A percentile compares a stretch with the other conserved stretches of the same genome.
Evolutionary conservation across 2,888 invertebrate species (phyloP).

Genomic region (Tachina fera): DNA sequence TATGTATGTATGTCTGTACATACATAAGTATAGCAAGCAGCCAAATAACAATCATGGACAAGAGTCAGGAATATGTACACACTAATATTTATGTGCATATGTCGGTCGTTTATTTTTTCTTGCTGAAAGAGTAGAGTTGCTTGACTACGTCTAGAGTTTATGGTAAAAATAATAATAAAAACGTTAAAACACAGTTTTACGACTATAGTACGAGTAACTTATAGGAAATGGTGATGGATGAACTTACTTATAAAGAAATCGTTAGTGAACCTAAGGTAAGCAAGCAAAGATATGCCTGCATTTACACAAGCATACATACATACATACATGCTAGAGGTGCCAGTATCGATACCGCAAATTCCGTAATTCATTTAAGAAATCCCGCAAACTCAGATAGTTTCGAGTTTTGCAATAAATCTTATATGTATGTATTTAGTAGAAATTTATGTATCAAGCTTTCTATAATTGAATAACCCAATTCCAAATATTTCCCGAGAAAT

Average conservation of each 20-base stretch:
- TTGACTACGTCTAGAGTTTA: slow-evolving; percentile 61
- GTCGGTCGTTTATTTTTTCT: background rate
- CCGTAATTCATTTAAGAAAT: no score
- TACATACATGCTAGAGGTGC: background rate
- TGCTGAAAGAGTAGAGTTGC: slow-evolving; percentile 22
- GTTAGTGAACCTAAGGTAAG: slow-evolving; percentile 2
- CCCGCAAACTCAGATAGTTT: no score
- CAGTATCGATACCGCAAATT: no score
- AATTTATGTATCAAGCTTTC: no score
- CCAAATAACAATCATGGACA: slow-evolving; percentile 28
- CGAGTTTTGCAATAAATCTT: no score
- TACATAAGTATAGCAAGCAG: no score
- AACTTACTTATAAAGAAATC: slow-evolving; percentile 29
- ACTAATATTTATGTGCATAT: slow-evolving; percentile 31
- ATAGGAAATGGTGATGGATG: slow-evolving; percentile 47
- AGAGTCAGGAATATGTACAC: slow-evolving; percentile 32
- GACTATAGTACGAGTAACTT: slow-evolving; percentile 4
- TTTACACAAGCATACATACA: no score
- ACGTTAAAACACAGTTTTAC: slow-evolving; percentile 53
- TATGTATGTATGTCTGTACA: no score
- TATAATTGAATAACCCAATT: no score
- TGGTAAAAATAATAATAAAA: slow-evolving; percentile 68
- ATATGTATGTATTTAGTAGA: no score
- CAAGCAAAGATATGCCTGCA: slow-evolving; percentile 19
- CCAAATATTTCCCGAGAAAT: no score